These are phyloP conservation scores for Bubo scandiacus DNA, from an alignment of 2,113 vertebrate species.

Conservation along the genomic window DNA sequence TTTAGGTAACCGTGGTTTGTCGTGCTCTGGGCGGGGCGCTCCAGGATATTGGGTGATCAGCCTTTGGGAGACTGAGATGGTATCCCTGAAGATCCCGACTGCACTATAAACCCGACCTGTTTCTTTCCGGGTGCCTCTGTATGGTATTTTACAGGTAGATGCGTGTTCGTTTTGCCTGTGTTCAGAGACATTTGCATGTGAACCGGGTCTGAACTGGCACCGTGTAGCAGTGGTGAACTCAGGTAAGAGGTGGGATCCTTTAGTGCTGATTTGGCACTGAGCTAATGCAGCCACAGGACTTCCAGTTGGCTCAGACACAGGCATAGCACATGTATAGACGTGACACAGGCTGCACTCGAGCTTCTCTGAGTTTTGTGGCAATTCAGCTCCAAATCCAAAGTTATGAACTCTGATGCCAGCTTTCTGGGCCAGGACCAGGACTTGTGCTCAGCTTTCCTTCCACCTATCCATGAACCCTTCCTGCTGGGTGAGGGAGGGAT, in stretches of 20 bases:
- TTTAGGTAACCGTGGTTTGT: neutral
- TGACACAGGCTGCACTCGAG: neutral
- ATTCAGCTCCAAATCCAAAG: neutral
- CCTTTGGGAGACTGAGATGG: neutral
- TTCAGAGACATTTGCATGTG: neutral
- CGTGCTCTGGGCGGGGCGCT: fast-evolving
- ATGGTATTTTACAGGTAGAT: neutral
- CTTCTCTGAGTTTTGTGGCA: neutral
- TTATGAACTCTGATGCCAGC: neutral
- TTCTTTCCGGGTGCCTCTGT: neutral
- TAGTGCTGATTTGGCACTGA: neutral
- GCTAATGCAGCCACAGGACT: neutral
- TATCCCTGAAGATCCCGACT: neutral
- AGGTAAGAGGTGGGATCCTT: neutral
- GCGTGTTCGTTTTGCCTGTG: fast-evolving
- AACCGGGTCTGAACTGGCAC: neutral
- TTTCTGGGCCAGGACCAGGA: neutral
- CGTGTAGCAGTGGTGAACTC: neutral
- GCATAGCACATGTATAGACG: neutral
- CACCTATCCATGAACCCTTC: fast-evolving
- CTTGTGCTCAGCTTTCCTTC: neutral
- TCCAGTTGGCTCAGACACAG: neutral
- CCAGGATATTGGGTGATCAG: neutral
- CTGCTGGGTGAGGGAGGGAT: neutral
- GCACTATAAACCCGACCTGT: neutral